Base-by-base conservation (phyloP, 2,888 invertebrate genomes). In the Drosophila lutescens region DNA sequence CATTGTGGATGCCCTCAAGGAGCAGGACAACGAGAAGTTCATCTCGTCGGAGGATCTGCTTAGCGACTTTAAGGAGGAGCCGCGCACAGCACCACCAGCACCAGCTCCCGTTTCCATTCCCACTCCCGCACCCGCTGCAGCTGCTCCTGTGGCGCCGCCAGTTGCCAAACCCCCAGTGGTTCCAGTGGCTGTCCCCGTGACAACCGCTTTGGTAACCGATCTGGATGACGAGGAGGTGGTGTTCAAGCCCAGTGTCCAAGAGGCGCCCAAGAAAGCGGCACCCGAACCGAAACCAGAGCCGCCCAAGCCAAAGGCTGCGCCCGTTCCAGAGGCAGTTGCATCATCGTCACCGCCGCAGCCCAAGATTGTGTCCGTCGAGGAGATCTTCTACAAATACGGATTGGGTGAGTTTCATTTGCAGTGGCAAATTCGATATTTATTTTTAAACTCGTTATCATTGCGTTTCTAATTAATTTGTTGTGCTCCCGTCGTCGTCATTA, bases 301-400 rank as follows among this genome's bases (percentile, higher is more conserved):
- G 17, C 71, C 81, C 38, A 84, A 82, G 68, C 51, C 66, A 9
- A 76, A 74, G 54, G 59, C 66, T 7, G 36, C 34, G 7, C 53
- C 65, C 7, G 49, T 49, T 40, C 23, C 65, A 13, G 13, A 17
- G 4, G 44, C 30, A 10, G 34, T 12, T 1, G 34, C 12, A 34
- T 12, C 34, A 1, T 20, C 36, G 3, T 44, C 71, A 15, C 56
- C 65, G 40, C 79, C 78, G 57, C 90, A 90, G 36, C 89, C 89
- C 50, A 90, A 89, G 61, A 91, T 92, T 74, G 90, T 92, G 47
- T 91, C 91, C 67, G 94, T 95, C 12, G 94, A 95, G 82, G 94
- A 94, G 60, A 94, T 95, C 78, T 95, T 95, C 91, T 93, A 93
- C 86, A 93, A 94, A 91, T 94, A 95, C 92, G 95, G 94, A 69